Conservation (phyloP, 2,797 vertebrate genomes). For the Tangara arthus region DNA sequence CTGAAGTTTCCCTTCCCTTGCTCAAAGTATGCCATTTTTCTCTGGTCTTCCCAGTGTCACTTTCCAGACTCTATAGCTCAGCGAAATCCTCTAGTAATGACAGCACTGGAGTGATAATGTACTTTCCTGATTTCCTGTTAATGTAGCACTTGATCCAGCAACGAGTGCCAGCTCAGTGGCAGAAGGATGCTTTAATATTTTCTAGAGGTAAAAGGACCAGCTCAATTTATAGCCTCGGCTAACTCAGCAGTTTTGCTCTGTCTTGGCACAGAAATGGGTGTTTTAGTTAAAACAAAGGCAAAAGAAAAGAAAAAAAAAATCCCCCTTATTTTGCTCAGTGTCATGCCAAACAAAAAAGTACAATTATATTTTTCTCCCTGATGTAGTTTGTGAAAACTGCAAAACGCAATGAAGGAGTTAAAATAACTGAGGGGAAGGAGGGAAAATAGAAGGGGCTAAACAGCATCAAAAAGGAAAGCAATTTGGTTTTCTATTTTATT, state of each 20-base stretch:
- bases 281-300: conserved; percentile 45
- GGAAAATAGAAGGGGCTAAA: neutral
- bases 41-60: neutral
- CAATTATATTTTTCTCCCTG: neutral
- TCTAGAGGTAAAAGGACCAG: conserved; percentile 64
- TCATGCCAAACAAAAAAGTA: conserved; percentile 10
- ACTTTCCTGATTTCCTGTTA: conserved; percentile 66
- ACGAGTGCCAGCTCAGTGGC: conserved; percentile 55
- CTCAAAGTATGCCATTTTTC: neutral
- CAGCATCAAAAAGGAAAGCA: neutral
- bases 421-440: neutral
- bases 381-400: neutral
- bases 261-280: conserved; percentile 32
- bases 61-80: conserved; percentile 34
- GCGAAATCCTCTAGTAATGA: conserved; percentile 65
- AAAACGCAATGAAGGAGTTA: conserved; percentile 14
- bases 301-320: neutral
- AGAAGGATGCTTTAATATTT: conserved; percentile 68
- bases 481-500: neutral
- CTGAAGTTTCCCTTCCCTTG: neutral
- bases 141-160: conserved; percentile 70
- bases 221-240: conserved; percentile 57
- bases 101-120: conserved; percentile 68
- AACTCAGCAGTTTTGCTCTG: conserved; percentile 60
- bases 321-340: neutral